These are phyloP conservation scores for Damaliscus lunatus DNA, from an alignment of 2,113 vertebrate species.

Conservation along the genomic window DNA sequence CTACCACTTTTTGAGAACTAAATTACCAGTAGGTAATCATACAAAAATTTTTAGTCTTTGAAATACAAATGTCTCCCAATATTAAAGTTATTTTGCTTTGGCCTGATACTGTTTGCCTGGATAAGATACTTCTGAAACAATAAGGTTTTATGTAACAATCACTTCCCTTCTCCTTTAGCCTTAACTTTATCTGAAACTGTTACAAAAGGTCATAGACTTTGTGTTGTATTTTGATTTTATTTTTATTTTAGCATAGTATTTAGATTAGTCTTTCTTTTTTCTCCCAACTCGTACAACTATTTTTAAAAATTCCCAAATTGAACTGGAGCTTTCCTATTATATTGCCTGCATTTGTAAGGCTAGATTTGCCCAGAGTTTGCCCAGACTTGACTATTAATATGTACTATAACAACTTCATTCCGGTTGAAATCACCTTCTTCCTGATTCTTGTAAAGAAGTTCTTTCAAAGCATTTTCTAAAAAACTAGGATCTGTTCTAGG, in stretches of 20 bases:
- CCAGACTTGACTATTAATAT: conserved; percentile 45
- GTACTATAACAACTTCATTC: conserved; percentile 49
- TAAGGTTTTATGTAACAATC: conserved; percentile 14
- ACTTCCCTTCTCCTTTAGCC: not conserved
- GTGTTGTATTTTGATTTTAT: not conserved
- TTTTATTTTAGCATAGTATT: not conserved
- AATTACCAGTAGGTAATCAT: not conserved
- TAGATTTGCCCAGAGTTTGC: conserved; percentile 43
- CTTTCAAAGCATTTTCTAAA: conserved; percentile 75
- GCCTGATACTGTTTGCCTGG: not conserved
- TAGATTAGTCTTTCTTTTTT: not conserved
- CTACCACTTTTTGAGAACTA: too few species aligned
- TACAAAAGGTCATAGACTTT: not conserved
- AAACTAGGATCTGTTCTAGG: conserved; percentile 77
- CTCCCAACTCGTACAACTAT: not conserved
- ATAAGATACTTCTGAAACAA: not conserved
- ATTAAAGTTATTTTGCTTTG: conserved; percentile 2
- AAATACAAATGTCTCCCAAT: not conserved
- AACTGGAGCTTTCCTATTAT: conserved; percentile 59
- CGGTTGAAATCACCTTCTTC: conserved; percentile 73
- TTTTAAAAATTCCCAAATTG: not conserved
- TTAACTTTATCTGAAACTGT: conserved; percentile 20
- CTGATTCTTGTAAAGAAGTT: conserved; percentile 58
- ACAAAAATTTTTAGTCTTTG: not conserved
- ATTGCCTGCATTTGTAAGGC: conserved; percentile 44